Percentiles rank a stretch among this genome's conserved stretches.
These are phyloP conservation scores for Oxytorus armatus DNA, from an alignment of 2,888 invertebrate species.

Conservation along the genomic window DNA sequence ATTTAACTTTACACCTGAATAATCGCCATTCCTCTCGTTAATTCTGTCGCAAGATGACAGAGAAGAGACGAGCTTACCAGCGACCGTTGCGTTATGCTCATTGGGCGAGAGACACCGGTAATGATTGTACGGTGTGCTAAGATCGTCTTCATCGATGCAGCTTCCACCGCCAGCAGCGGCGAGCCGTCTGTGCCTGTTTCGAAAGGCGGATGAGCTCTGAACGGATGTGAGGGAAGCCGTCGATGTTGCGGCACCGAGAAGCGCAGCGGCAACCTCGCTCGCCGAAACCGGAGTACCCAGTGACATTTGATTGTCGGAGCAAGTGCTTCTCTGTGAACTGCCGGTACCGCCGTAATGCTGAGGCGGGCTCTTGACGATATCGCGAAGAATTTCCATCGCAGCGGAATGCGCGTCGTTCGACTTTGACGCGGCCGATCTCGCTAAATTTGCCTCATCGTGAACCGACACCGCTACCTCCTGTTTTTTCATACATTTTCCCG, in stretches of 20 bases:
- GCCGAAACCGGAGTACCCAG: constrained; percentile 85
- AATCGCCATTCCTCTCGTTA: no score
- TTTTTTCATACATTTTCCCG: constrained; percentile 15
- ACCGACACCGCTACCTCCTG: constrained; percentile 79
- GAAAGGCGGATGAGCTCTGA: constrained; percentile 72
- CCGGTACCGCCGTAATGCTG: no score
- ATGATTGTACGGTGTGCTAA: constrained; percentile 91
- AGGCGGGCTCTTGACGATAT: constrained; percentile 66
- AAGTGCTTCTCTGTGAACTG: constrained; percentile 85
- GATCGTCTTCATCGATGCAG: constrained; percentile 86
- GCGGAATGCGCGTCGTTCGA: constrained; percentile 71
- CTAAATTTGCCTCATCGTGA: constrained; percentile 77
- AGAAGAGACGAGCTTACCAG: constrained; percentile 70
- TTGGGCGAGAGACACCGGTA: constrained; percentile 90
- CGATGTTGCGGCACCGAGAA: constrained; percentile 85
- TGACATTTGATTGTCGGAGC: constrained; percentile 83
- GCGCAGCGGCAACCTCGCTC: constrained; percentile 85
- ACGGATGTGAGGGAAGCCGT: constrained; percentile 83
- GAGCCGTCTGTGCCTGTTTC: constrained; percentile 80
- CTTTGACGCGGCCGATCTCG: constrained; percentile 63
- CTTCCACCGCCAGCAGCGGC: constrained; percentile 64
- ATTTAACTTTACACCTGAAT: no score
- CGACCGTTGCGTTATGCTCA: constrained; percentile 81
- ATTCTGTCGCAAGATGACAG: no score
- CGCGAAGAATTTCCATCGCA: constrained; percentile 70